Conservation (phyloP, 2,113 vertebrate species). For the Cinclus mexicanus region DNA sequence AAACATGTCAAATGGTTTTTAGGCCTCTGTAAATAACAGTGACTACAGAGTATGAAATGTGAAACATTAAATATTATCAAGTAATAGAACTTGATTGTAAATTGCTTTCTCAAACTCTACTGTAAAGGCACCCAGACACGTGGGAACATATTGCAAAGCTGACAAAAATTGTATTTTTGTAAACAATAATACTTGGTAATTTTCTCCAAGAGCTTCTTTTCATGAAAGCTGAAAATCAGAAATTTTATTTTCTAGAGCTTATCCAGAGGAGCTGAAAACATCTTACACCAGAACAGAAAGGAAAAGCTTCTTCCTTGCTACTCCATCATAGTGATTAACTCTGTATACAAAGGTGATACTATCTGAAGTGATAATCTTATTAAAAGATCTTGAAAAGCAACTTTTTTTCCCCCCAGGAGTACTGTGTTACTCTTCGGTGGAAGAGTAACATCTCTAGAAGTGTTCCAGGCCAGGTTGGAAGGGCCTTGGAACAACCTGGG, state of each 20-base stretch:
- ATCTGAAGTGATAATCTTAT: not conserved
- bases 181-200: not conserved
- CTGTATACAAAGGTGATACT: not conserved
- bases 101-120: not conserved
- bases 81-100: not conserved
- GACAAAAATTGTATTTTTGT: not conserved
- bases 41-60: fast-evolving
- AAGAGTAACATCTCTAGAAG: not conserved
- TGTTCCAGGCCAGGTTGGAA: fast-evolving
- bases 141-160: not conserved
- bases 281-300: fast-evolving
- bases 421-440: not conserved
- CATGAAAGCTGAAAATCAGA: not conserved
- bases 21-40: not conserved
- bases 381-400: not conserved
- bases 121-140: not conserved
- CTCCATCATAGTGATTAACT: not conserved
- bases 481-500: not conserved
- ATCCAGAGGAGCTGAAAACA: not conserved
- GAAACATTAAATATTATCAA: fast-evolving
- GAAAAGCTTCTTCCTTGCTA: not conserved
- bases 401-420: not conserved
- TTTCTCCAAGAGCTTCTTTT: not conserved
- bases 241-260: not conserved
- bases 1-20: not conserved